A percentile compares a stretch with the other conserved stretches of the same genome.
phyloP scores from a whole-genome alignment of 2,113 vertebrate species.

The Macroglossus sobrinus region DNA sequence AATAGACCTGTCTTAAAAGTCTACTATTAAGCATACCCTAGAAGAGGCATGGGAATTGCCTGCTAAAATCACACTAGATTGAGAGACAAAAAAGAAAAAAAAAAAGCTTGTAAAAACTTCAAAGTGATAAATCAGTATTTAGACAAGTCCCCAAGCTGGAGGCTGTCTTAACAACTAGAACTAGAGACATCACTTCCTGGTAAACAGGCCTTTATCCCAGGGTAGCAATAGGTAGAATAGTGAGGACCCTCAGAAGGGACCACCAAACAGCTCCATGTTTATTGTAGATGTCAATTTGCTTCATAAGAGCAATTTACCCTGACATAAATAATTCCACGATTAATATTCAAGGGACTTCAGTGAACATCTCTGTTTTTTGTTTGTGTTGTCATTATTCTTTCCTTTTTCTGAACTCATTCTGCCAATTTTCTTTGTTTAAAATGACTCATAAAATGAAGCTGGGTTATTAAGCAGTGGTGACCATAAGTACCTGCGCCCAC shows the following conservation, averaged over 20 bases:
- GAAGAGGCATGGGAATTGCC: constrained; percentile 16
- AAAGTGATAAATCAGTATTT: constrained; percentile 48
- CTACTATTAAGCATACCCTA: background rate
- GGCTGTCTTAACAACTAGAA: constrained; percentile 31
- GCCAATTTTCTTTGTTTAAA: background rate
- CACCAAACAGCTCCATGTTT: background rate
- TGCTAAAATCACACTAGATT: constrained; percentile 32
- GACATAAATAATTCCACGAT: constrained; percentile 1
- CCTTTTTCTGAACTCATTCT: background rate
- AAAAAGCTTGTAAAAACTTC: constrained; percentile 39
- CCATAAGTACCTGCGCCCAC: background rate
- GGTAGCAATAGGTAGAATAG: background rate
- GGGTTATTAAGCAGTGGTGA: background rate
- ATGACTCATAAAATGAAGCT: background rate
- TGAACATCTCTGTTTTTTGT: background rate
- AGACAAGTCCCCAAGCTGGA: background rate
- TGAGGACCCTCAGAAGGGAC: background rate
- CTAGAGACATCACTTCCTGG: constrained; percentile 32
- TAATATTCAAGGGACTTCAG: background rate
- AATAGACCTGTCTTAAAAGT: constrained; percentile 34
- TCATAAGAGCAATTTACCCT: background rate
- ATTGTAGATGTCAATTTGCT: background rate
- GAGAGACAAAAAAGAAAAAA: constrained; percentile 34
- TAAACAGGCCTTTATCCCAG: background rate
- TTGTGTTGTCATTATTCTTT: background rate